phyloP scores from a whole-genome alignment of 2,888 invertebrate species.

The Seira musarum region DNA sequence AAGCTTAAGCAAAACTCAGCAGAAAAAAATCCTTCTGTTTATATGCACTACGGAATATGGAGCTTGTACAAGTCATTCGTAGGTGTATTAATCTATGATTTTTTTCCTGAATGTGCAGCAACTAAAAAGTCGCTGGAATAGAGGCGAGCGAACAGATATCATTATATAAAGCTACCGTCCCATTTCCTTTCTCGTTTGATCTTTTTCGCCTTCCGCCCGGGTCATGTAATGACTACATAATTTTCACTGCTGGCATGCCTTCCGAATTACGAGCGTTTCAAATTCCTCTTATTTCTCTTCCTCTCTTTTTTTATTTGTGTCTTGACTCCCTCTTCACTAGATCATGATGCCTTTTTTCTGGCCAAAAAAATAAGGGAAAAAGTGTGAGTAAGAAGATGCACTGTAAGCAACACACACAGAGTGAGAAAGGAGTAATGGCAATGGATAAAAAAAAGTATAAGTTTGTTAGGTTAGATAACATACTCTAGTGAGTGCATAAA shows the following conservation, averaged over 20 bases:
- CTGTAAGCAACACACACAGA: slow-evolving; percentile 3
- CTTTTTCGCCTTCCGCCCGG: slow-evolving; percentile 56
- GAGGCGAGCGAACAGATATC: background rate
- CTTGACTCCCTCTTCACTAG: slow-evolving; percentile 23
- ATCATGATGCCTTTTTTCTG: slow-evolving; percentile 26
- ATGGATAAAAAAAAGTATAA: background rate
- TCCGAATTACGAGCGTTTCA: slow-evolving; percentile 55
- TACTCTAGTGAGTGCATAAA: slow-evolving; percentile 15
- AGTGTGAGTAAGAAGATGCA: slow-evolving; percentile 2
- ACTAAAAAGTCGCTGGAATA: background rate
- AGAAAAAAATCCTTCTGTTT: background rate
- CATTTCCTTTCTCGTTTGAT: slow-evolving; percentile 56
- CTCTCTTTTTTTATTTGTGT: slow-evolving; percentile 23
- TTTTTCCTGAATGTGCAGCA: slow-evolving; percentile 3
- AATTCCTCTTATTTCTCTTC: slow-evolving; percentile 9
- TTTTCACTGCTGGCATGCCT: slow-evolving; percentile 61
- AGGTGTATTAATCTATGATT: slow-evolving; percentile 10
- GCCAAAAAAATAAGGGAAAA: background rate
- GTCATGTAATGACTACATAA: slow-evolving; percentile 64
- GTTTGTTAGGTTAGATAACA: slow-evolving; percentile 6
- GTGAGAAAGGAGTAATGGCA: background rate
- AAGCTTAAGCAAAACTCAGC: slow-evolving; percentile 20
- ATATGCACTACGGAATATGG: background rate
- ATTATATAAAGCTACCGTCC: slow-evolving; percentile 44
- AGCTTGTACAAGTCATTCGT: background rate